These are phyloP conservation scores for Sesamia inferens DNA, from an alignment of 2,888 invertebrate genomes.

Conservation along the genomic window DNA sequence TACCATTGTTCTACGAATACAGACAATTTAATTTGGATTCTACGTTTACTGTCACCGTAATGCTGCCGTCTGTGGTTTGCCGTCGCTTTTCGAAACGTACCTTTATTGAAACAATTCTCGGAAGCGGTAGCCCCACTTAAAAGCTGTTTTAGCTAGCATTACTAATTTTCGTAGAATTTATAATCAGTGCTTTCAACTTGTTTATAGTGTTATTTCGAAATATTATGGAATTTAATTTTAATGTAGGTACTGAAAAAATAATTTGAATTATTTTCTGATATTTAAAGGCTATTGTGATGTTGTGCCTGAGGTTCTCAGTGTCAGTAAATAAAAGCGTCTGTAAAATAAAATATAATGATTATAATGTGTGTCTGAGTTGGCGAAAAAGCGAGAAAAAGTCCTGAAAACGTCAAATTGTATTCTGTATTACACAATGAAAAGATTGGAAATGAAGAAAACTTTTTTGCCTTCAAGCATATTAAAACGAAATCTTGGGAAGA, in stretches of 20 bases:
- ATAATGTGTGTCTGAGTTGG: neutral
- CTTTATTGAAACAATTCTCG: slow-evolving; percentile 5
- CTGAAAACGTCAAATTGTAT: neutral
- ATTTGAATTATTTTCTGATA: neutral
- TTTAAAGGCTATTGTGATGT: neutral
- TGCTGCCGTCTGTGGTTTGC: neutral
- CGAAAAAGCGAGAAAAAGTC: neutral
- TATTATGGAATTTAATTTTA: neutral
- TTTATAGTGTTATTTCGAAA: neutral
- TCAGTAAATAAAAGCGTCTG: too few species aligned
- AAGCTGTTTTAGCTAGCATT: neutral
- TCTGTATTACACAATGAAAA: neutral
- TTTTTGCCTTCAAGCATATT: neutral
- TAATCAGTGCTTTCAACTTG: neutral
- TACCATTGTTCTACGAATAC: neutral
- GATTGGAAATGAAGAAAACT: neutral
- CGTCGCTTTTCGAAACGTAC: neutral
- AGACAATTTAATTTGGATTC: neutral
- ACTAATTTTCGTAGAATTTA: neutral
- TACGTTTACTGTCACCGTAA: neutral
- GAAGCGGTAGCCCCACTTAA: neutral
- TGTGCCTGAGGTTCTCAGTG: neutral
- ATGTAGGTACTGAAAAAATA: neutral
- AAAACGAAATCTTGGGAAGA: neutral
- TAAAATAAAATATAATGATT: neutral